Conservation (phyloP, 2,797 vertebrate genomes). For the Anolis apletophallus region DNA sequence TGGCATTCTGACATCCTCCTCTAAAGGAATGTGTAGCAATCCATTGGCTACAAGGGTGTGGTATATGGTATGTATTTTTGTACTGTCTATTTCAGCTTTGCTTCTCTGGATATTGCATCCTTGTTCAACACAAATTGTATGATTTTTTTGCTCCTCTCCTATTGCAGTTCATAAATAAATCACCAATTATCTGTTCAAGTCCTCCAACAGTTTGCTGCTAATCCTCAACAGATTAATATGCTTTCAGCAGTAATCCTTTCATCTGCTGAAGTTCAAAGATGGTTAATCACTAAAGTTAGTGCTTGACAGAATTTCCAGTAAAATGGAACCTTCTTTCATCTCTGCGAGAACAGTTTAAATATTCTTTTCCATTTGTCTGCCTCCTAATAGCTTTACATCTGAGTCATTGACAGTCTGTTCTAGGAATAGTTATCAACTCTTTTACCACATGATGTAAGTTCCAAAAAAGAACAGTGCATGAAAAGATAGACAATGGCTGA, state of each 20-base stretch:
- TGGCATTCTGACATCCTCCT: not conserved
- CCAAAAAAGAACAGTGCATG: not conserved
- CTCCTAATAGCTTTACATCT: conserved; percentile 30
- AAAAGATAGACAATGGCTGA: not conserved
- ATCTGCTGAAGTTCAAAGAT: conserved; percentile 72
- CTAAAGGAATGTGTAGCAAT: not conserved
- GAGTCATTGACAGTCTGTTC: conserved; percentile 18
- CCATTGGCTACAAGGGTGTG: not conserved
- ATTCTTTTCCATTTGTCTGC: conserved; percentile 26
- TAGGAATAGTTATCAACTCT: conserved; percentile 13
- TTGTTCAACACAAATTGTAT: conserved; percentile 55
- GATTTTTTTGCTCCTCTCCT: conserved; percentile 53
- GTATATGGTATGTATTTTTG: conserved; percentile 42
- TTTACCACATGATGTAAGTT: not conserved
- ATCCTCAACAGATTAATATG: conserved; percentile 73
- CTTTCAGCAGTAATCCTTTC: conserved; percentile 71
- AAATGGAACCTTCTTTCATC: conserved; percentile 49
- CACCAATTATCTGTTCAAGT: conserved; percentile 52
- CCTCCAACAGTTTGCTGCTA: conserved; percentile 72
- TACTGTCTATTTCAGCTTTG: conserved; percentile 52
- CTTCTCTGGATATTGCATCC: conserved; percentile 49
- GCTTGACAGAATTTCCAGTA: conserved; percentile 67
- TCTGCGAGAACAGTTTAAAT: conserved; percentile 45
- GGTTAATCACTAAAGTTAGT: conserved; percentile 69
- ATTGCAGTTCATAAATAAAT: conserved; percentile 65